phyloP scores from a whole-genome alignment of 2,888 invertebrate species.

The Aphodius granarius region DNA sequence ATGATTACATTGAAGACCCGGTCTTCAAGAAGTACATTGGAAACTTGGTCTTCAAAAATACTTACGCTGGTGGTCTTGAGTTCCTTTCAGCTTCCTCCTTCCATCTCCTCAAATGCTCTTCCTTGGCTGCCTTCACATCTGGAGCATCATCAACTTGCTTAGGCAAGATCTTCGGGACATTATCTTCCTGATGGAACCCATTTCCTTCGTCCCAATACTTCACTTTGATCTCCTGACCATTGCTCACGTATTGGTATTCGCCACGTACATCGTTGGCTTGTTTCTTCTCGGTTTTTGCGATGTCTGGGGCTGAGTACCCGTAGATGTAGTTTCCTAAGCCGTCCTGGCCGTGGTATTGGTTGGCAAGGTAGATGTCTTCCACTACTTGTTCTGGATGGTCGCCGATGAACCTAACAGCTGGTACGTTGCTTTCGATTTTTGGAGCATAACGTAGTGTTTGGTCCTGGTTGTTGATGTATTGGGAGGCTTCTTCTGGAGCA shows the following conservation, averaged over 20 bases:
- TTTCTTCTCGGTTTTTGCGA: conserved; percentile 71
- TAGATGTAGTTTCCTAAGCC: conserved; percentile 67
- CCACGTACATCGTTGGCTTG: conserved; percentile 71
- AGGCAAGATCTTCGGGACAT: conserved; percentile 65
- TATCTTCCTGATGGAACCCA: conserved; percentile 79
- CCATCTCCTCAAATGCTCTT: conserved; percentile 70
- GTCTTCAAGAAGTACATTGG: neutral
- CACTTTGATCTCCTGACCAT: conserved; percentile 63
- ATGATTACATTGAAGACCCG: neutral
- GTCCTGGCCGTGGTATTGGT: conserved; percentile 72
- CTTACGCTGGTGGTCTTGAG: conserved; percentile 32
- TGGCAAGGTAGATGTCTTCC: conserved; percentile 71
- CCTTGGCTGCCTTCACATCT: conserved; percentile 69
- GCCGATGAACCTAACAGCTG: conserved; percentile 52
- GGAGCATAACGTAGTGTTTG: conserved; percentile 55
- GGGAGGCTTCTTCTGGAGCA: conserved; percentile 58
- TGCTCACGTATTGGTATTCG: conserved; percentile 70
- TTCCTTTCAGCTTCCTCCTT: conserved; percentile 63
- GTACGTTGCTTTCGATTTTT: conserved; percentile 59
- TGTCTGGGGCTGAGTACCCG: conserved; percentile 73
- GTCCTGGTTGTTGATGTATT: conserved; percentile 55
- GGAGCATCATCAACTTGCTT: conserved; percentile 69
- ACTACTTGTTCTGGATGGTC: conserved; percentile 64
- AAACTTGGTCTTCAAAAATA: neutral
- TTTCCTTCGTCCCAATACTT: conserved; percentile 74